A percentile compares a stretch with the other conserved stretches of the same genome.
phyloP scores from a whole-genome alignment of 2,113 vertebrate genomes.

The Setophaga coronata region DNA sequence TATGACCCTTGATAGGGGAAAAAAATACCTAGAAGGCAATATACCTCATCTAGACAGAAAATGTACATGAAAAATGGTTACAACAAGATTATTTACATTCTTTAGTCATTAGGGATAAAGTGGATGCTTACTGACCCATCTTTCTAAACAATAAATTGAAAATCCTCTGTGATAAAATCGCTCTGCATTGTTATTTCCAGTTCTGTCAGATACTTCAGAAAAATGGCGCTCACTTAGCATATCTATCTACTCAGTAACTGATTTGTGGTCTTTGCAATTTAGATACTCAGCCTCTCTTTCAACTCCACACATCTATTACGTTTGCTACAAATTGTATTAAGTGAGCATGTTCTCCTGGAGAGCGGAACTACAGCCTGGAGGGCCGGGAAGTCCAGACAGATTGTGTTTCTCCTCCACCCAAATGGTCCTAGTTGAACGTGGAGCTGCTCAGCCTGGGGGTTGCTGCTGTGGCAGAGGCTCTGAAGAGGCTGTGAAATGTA shows the following conservation, averaged over 20 bases:
- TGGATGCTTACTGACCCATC: constrained; percentile 65
- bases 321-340: constrained; percentile 48
- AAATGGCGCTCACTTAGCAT: constrained; percentile 59
- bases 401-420: not conserved
- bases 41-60: constrained; percentile 56
- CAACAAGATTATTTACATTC: constrained; percentile 74
- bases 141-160: constrained; percentile 75
- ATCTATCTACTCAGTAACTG: constrained; percentile 49
- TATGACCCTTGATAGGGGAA: not conserved
- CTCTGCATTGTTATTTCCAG: constrained; percentile 63
- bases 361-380: constrained; percentile 5
- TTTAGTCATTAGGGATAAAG: constrained; percentile 72
- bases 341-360: not conserved
- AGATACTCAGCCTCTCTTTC: constrained; percentile 63
- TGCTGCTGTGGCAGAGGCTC: not conserved
- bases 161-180: constrained; percentile 70
- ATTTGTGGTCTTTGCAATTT: constrained; percentile 64
- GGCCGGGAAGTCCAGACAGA: not conserved
- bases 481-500: not conserved
- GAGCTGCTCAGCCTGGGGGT: not conserved
- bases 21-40: constrained; percentile 47
- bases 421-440: not conserved
- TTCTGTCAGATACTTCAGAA: constrained; percentile 68
- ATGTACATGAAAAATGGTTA: constrained; percentile 59
- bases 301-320: constrained; percentile 34